Evolutionary conservation across 2,113 vertebrate genomes (phyloP).

Genomic region (Oophaga pumilio): DNA sequence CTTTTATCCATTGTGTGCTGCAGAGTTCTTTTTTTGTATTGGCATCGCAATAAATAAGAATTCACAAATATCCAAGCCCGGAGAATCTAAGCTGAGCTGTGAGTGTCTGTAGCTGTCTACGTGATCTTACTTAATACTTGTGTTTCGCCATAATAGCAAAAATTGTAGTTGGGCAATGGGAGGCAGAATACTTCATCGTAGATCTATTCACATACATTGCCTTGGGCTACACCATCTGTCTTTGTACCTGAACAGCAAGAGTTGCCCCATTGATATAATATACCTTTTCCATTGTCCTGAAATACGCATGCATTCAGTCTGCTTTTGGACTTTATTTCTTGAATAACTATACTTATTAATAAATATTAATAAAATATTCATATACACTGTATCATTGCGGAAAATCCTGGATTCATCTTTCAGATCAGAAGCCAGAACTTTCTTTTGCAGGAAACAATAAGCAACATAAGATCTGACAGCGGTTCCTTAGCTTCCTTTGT

Average conservation of each 20-base stretch:
- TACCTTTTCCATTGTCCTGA: background rate
- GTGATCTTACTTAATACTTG: background rate
- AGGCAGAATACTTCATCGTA: background rate
- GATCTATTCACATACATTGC: background rate
- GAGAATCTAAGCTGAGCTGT: background rate
- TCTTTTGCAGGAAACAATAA: background rate
- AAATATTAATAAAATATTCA: background rate
- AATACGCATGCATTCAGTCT: background rate
- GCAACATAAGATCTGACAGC: background rate
- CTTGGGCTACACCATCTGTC: background rate
- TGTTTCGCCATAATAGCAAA: background rate
- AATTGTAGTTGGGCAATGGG: background rate
- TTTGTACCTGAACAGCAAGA: background rate
- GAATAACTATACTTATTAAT: too few relatives aligned
- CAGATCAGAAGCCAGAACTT: constrained; percentile 6
- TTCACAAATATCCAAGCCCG: background rate
- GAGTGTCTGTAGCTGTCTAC: background rate
- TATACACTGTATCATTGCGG: background rate
- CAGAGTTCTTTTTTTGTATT: too few relatives aligned
- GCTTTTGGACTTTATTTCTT: too few relatives aligned
- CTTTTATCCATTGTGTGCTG: too few relatives aligned
- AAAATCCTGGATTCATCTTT: background rate
- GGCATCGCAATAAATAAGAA: background rate
- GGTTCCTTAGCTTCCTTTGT: background rate
- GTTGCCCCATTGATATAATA: background rate